These are phyloP conservation scores for Aix galericulata DNA, from an alignment of 2,113 vertebrate genomes.

Conservation along the genomic window DNA sequence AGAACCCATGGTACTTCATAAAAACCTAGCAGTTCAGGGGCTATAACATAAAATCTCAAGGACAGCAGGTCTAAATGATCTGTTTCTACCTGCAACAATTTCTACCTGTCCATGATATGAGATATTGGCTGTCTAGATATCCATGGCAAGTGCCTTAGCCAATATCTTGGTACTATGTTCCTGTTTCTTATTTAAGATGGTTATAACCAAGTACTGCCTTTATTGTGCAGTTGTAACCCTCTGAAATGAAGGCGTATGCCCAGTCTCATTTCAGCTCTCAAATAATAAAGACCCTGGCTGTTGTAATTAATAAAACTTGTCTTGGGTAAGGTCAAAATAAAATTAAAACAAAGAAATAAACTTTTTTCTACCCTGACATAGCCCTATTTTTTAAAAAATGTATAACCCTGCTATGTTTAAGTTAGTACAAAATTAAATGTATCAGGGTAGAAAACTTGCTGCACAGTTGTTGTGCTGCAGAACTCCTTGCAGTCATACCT, in stretches of 20 bases:
- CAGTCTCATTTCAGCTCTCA: background rate
- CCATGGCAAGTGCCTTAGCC: background rate
- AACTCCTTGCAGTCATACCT: background rate
- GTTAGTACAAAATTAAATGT: background rate
- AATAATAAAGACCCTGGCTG: background rate
- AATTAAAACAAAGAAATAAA: no score
- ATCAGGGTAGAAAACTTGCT: background rate
- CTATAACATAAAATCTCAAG: background rate
- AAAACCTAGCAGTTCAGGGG: background rate
- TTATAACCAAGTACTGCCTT: background rate
- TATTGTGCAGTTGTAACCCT: background rate
- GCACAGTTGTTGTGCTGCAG: background rate
- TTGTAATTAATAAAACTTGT: background rate
- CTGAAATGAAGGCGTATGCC: background rate
- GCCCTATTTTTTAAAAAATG: background rate
- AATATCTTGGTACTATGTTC: background rate
- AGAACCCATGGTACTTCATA: background rate
- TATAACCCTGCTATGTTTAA: background rate
- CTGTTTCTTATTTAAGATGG: background rate
- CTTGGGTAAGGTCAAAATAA: background rate
- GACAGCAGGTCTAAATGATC: background rate
- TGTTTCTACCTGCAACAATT: background rate
- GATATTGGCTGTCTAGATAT: background rate
- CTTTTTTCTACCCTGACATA: background rate
- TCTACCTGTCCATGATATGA: background rate